phyloP scores from a whole-genome alignment of 1,140 invertebrate genomes.

The Sarcophaga peregrina region DNA sequence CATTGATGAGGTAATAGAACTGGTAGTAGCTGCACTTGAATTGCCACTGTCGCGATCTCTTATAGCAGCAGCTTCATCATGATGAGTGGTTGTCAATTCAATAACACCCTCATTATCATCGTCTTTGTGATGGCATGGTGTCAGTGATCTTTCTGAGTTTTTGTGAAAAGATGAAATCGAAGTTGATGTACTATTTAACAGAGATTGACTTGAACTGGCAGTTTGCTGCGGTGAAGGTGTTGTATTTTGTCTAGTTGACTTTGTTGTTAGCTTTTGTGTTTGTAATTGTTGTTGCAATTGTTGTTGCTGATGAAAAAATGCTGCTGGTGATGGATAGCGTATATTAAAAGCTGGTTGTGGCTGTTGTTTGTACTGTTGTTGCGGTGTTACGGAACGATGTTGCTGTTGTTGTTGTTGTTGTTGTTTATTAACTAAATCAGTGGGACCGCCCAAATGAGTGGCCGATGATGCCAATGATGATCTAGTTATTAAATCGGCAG shows the following conservation, averaged over 20 bases:
- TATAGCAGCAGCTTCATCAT: slow-evolving; percentile 42
- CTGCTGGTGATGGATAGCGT: slow-evolving; percentile 46
- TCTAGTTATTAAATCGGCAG: slow-evolving; percentile 49
- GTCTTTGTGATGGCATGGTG: slow-evolving; percentile 39
- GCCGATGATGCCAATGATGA: slow-evolving; percentile 31
- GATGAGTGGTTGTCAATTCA: slow-evolving; percentile 49
- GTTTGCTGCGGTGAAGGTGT: slow-evolving; percentile 60
- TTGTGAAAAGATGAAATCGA: not conserved
- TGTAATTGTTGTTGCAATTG: slow-evolving; percentile 55
- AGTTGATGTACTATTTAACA: not conserved
- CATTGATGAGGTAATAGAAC: slow-evolving; percentile 44
- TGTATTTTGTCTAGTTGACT: slow-evolving; percentile 46
- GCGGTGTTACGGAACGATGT: slow-evolving; percentile 51
- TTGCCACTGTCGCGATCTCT: slow-evolving; percentile 42
- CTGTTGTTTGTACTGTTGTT: slow-evolving; percentile 44
- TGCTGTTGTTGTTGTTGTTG: slow-evolving; percentile 36
- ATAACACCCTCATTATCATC: slow-evolving; percentile 59
- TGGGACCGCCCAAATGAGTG: slow-evolving; percentile 28
- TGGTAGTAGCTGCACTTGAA: slow-evolving; percentile 48
- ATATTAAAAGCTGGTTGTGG: slow-evolving; percentile 45
- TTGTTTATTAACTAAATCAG: slow-evolving; percentile 38
- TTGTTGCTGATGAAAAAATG: slow-evolving; percentile 46
- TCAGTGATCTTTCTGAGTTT: slow-evolving; percentile 26
- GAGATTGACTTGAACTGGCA: slow-evolving; percentile 52
- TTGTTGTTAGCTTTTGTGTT: slow-evolving; percentile 47